These are phyloP conservation scores for Tipula unca DNA, from an alignment of 2,888 invertebrate species.

Conservation along the genomic window DNA sequence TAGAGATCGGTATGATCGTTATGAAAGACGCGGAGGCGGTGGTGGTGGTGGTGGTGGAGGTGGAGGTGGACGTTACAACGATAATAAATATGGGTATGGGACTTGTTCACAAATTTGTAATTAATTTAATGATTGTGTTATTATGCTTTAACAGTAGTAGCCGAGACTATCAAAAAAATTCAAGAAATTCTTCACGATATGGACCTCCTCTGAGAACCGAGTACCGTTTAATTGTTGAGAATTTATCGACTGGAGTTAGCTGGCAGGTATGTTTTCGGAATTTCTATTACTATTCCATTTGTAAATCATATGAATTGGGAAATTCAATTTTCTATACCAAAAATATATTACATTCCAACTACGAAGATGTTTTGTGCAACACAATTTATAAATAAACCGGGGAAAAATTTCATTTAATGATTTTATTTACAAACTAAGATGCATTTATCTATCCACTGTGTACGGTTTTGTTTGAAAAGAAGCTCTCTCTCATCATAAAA, in stretches of 20 bases:
- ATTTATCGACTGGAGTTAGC: conserved; percentile 94
- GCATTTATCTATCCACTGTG: not conserved
- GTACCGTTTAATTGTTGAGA: conserved; percentile 93
- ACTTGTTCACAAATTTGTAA: not conserved
- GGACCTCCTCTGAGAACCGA: conserved; percentile 97
- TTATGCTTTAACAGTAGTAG: not conserved
- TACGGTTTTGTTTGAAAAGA: not conserved
- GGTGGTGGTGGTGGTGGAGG: not conserved
- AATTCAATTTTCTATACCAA: not conserved
- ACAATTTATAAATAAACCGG: not conserved
- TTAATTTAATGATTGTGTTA: not conserved
- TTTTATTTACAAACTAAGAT: not conserved
- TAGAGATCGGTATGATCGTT: conserved; percentile 64
- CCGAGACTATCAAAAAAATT: conserved; percentile 34
- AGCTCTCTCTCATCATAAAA: not conserved
- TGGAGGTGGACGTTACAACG: conserved; percentile 54
- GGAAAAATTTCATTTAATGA: not conserved
- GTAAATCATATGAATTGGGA: not conserved
- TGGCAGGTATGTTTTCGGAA: conserved; percentile 83
- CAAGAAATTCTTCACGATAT: conserved; percentile 60
- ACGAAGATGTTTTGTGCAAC: not conserved
- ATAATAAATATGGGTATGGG: conserved; percentile 68
- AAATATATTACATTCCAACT: not conserved
- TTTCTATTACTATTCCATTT: not conserved
- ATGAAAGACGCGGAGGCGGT: conserved; percentile 52